Base-by-base conservation (phyloP, 2,113 vertebrate genomes). In the Illadopsis cleaveri region DNA sequence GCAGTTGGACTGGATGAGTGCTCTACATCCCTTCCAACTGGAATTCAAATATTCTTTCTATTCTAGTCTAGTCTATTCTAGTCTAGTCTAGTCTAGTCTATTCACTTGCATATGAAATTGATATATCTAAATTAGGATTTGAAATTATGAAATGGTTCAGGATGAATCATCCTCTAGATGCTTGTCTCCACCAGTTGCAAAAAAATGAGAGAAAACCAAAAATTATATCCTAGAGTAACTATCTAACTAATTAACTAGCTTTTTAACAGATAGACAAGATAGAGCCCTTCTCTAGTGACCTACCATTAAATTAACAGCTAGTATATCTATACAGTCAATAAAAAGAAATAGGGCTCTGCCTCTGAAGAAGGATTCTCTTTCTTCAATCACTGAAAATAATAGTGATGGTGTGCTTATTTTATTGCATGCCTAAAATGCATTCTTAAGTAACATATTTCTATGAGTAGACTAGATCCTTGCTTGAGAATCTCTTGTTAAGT, bases 171-270 rank as follows among this genome's bases (percentile, higher is more conserved):
- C 6, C 8, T 56, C 12, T 50, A 40, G 16, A 28, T 71, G 6
- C 19, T 61, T 60, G 10, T 48, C 18, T 58, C 21, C 6, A 64
- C 5, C 25, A 54, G 19, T 21, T 48, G 23, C n/a, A 48, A 69
- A 73, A 73, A 79, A 37, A 70, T n/a, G 12, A 75, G 48, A 69
- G 4, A 33, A 85, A 47, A 2, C 5, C 3, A 45, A n/a, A 60
- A 38, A 9, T 0, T 3, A 6, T 48, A 53, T n/a, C 4, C 28
- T 31, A 28, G 22, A n/a, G n/a, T n/a, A n/a, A n/a, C n/a, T n/a
- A n/a, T n/a, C n/a, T n/a, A n/a, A n/a, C n/a, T n/a, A n/a, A n/a
- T n/a, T n/a, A 13, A 23, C 14, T 28, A 24, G 37, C 9, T 78
- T 64, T 60, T 75, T 28, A 69, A 45, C 16, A 66, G 12, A 30